Percentiles rank a stretch among this genome's conserved stretches.
Conservation (phyloP, 2,113 vertebrate genomes). For the Microtus montanus region DNA sequence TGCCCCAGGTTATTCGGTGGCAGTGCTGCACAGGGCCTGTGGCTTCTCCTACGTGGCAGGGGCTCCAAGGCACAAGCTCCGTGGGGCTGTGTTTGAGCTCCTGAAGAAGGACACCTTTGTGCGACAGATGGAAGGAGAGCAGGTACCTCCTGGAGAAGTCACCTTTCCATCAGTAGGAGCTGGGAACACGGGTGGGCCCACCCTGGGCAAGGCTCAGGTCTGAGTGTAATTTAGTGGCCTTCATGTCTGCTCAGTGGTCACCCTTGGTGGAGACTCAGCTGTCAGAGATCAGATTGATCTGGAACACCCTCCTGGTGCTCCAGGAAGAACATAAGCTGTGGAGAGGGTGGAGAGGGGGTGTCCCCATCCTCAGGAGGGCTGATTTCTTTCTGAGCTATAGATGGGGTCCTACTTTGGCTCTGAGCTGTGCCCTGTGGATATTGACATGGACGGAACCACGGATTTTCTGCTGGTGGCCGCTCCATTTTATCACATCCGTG, state of each 20-base stretch:
- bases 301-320: not conserved
- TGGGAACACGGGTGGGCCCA: not conserved
- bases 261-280: not conserved
- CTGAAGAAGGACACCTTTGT: conserved; percentile 43
- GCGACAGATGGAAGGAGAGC: conserved; percentile 83
- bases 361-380: not conserved
- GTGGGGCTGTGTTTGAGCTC: conserved; percentile 85
- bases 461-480: conserved; percentile 86
- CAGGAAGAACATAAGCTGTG: not conserved
- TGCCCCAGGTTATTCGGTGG: conserved; percentile 85
- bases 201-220: not conserved
- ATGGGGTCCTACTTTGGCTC: conserved; percentile 90
- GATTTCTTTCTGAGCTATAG: conserved; percentile 76
- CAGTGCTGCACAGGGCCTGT: conserved; percentile 34
- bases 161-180: not conserved
- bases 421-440: conserved; percentile 85
- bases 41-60: conserved; percentile 82
- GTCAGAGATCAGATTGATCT: not conserved
- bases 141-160: conserved; percentile 81
- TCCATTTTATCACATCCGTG: conserved; percentile 81
- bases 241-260: not conserved
- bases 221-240: too few relatives aligned
- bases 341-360: too few relatives aligned
- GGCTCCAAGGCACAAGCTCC: conserved; percentile 84
- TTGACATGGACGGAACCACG: conserved; percentile 79